phyloP scores from a whole-genome alignment of 2,797 vertebrate genomes.

The Gadopsis bispinosus region DNA sequence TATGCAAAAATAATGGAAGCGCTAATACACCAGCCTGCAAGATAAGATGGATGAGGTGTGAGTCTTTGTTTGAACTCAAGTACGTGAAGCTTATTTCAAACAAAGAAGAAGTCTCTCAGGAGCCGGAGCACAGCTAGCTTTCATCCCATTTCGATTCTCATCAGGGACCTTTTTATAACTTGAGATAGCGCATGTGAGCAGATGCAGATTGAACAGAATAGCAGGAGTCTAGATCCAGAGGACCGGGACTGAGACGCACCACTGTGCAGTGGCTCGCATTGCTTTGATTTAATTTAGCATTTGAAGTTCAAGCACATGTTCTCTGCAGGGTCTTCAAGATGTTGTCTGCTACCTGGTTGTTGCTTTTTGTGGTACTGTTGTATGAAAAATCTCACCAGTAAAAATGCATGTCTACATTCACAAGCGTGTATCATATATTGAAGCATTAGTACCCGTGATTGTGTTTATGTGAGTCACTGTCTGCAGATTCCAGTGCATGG shows the following conservation, averaged over 20 bases:
- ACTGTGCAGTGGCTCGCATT: constrained; percentile 13
- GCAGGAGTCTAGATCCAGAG: constrained; percentile 6
- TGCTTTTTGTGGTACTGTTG: not conserved
- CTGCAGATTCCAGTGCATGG: not conserved
- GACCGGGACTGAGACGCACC: constrained; percentile 2
- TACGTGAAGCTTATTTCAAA: constrained; percentile 19
- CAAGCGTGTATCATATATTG: not conserved
- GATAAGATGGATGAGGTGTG: not conserved
- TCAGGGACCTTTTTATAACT: not conserved
- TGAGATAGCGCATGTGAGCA: not conserved
- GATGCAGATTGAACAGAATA: not conserved
- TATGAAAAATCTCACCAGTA: not conserved
- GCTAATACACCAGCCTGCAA: not conserved
- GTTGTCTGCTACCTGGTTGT: not conserved
- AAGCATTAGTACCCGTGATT: not conserved
- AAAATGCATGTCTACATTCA: not conserved
- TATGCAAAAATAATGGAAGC: not conserved
- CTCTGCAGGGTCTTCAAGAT: not conserved
- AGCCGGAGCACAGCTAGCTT: constrained; percentile 13
- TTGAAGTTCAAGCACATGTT: not conserved
- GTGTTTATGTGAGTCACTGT: not conserved
- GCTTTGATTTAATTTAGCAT: constrained; percentile 21
- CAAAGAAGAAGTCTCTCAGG: not conserved
- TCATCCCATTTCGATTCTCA: constrained; percentile 10
- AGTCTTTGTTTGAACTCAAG: constrained; percentile 5